Conservation (phyloP, 1,140 invertebrate species). For the Pinna nobilis region DNA sequence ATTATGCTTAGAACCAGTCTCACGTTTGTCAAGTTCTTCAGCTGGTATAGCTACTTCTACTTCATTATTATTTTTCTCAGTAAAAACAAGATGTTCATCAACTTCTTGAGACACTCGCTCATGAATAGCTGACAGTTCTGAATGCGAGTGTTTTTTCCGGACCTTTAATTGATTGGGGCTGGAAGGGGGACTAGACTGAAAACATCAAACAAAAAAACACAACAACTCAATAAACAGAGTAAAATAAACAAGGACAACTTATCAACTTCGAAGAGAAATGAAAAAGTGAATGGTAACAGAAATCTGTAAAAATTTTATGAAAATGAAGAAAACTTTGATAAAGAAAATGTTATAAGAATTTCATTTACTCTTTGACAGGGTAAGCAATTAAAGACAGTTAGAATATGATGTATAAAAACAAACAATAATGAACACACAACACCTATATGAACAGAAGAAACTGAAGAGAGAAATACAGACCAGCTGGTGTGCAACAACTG, state of each 20-base stretch:
- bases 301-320: background rate
- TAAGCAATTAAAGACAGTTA: background rate
- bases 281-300: background rate
- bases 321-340: background rate
- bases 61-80: constrained; percentile 20
- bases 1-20: constrained; percentile 22
- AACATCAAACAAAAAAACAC: constrained; percentile 39
- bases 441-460: too few relatives aligned
- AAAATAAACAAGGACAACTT: constrained; percentile 19
- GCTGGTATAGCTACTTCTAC: constrained; percentile 29
- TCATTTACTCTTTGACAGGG: background rate
- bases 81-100: background rate
- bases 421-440: too few relatives aligned
- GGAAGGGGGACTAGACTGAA: constrained; percentile 39
- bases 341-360: background rate
- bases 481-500: too few relatives aligned
- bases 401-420: background rate
- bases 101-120: constrained; percentile 26
- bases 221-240: constrained; percentile 45
- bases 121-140: constrained; percentile 29
- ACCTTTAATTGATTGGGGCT: constrained; percentile 24
- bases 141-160: constrained; percentile 18
- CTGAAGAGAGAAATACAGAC: too few relatives aligned
- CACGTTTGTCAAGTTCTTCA: constrained; percentile 36
- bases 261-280: background rate